Base-by-base conservation (phyloP, 2,113 vertebrate species). In the Bos indicus region DNA sequence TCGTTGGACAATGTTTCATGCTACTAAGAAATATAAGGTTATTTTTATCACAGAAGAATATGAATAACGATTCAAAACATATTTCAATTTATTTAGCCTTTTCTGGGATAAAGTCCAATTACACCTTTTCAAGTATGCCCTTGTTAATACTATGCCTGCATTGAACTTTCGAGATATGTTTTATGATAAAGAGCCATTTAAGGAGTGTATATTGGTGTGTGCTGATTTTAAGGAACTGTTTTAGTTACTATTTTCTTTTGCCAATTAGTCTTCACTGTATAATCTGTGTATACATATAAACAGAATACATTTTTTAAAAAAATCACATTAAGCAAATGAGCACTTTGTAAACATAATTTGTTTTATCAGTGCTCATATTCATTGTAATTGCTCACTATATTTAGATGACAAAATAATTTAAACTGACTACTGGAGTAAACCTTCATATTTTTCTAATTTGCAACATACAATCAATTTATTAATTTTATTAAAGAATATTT, bases 61-160 rank as follows among this genome's bases (percentile, higher is more conserved):
- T 97, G 52, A 95, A 98, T 98, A 98, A 98, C 96, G 87, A 96
- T 97, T 98, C 98, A 98, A 98, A 98, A 97, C 96, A 98, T 98
- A 98, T 98, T 98, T 98, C 91, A 98, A 98, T 98, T 98, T 98
- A 98, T 98, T 98, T 99, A 98, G 92, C 52, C 93, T 97, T 98
- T 98, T 98, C 97, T 98, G 60, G 97, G 92, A 97, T 98, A 97
- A 98, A 98, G 97, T 98, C 98, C 98, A 98, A 98, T 98, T 98
- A 98, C 71, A 96, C 43, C 85, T 95, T 98, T 98, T 98, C 98
- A 98, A 98, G 94, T 98, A 97, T 97, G 96, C 74, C 90, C 93
- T 95, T 89, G 97, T 88, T 98, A 97, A 97, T 98, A 94, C 60
- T 96, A 97, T 83, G 97, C 46, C 97, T 98, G 48, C 8, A 88